Percentiles rank a stretch among this genome's conserved stretches.
These are phyloP conservation scores for Macropodus opercularis DNA, from an alignment of 2,797 vertebrate species.

Conservation along the genomic window DNA sequence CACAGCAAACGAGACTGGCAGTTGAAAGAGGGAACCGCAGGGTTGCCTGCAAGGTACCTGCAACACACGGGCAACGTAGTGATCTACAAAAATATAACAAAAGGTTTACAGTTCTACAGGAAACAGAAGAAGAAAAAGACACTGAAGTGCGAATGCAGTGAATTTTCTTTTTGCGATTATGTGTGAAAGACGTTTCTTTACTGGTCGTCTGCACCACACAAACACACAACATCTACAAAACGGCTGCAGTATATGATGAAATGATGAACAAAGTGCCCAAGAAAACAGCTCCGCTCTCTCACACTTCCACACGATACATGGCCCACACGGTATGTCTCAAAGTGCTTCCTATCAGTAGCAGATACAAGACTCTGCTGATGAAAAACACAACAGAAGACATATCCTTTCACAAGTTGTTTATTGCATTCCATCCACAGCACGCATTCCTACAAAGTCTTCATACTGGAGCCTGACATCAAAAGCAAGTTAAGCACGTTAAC, in stretches of 20 bases:
- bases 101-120: neutral
- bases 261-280: conserved; percentile 18
- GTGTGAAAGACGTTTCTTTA: neutral
- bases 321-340: neutral
- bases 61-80: conserved; percentile 75
- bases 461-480: conserved; percentile 40
- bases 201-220: neutral
- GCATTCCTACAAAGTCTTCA: conserved; percentile 62
- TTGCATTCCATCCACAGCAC: conserved; percentile 70
- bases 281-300: neutral
- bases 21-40: conserved; percentile 66
- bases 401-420: conserved; percentile 71
- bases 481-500: conserved; percentile 8
- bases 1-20: conserved; percentile 62
- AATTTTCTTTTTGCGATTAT: neutral
- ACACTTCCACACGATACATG: conserved; percentile 8
- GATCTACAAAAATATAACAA: conserved; percentile 36
- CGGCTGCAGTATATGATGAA: too few relatives aligned
- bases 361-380: neutral
- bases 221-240: too few relatives aligned
- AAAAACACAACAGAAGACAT: conserved; percentile 54
- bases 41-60: conserved; percentile 88
- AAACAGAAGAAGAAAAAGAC: neutral
- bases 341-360: neutral
- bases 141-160: neutral